Conservation (phyloP, 2,113 vertebrate species). For the Platichthys flesus region DNA sequence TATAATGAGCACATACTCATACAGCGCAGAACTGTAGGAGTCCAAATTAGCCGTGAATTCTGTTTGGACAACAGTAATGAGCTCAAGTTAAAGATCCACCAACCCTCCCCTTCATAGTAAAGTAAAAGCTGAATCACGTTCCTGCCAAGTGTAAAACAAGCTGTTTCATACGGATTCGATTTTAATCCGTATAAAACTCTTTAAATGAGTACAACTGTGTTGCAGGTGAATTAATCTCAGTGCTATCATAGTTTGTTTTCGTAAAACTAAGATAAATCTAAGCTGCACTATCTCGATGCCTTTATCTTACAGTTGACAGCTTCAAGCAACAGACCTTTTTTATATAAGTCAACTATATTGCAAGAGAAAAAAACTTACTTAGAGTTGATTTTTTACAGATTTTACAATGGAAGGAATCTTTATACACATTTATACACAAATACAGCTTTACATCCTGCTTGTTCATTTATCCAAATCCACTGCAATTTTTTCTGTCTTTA, state of each 20-base stretch:
- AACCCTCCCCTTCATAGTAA: slow-evolving; percentile 10
- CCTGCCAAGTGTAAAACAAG: neutral
- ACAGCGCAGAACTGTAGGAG: slow-evolving; percentile 11
- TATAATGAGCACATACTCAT: slow-evolving; percentile 36
- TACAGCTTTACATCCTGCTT: neutral
- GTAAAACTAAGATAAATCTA: slow-evolving; percentile 18
- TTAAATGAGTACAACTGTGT: slow-evolving; percentile 1
- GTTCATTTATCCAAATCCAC: slow-evolving; percentile 21
- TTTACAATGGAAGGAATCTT: neutral
- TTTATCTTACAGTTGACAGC: slow-evolving; percentile 47
- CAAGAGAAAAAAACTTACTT: slow-evolving; percentile 22
- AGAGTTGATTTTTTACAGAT: neutral
- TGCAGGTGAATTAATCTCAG: slow-evolving; percentile 19
- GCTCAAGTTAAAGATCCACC: slow-evolving; percentile 29
- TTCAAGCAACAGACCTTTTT: slow-evolving; percentile 15
- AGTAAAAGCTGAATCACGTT: neutral
- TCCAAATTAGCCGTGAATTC: slow-evolving; percentile 40
- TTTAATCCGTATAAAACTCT: neutral
- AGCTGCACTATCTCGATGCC: slow-evolving; percentile 28
- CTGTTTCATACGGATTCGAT: neutral
- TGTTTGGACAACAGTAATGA: slow-evolving; percentile 46
- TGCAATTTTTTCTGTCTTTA: neutral
- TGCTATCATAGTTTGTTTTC: slow-evolving; percentile 19
- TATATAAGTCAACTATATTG: slow-evolving; percentile 2
- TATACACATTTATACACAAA: slow-evolving; percentile 3